A percentile compares a stretch with the other conserved stretches of the same genome.
These are phyloP conservation scores for Eilema depressum DNA, from an alignment of 2,888 invertebrate species.

Conservation along the genomic window DNA sequence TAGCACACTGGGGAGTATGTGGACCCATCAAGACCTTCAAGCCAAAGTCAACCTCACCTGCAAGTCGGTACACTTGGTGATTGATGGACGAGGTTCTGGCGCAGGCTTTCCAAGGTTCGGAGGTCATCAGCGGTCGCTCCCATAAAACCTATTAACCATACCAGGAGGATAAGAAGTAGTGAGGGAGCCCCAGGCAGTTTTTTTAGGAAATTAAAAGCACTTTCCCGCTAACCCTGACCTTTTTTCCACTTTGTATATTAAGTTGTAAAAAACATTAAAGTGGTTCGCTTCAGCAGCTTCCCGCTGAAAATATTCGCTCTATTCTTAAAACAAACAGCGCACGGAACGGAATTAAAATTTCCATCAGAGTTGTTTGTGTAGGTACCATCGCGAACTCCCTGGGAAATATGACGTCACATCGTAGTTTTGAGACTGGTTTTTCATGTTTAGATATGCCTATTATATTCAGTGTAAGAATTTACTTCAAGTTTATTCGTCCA, in stretches of 20 bases:
- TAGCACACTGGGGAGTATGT: too few species aligned
- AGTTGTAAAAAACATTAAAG: slow-evolving; percentile 17
- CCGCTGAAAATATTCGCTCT: slow-evolving; percentile 55
- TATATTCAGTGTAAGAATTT: too few species aligned
- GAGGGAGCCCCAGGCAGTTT: too few species aligned
- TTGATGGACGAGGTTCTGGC: too few species aligned
- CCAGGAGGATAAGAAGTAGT: too few species aligned
- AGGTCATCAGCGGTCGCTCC: too few species aligned
- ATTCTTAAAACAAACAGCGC: slow-evolving; percentile 61
- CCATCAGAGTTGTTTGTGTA: slow-evolving; percentile 65
- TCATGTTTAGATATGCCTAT: not conserved
- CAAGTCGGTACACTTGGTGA: too few species aligned
- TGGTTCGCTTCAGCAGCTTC: slow-evolving; percentile 35
- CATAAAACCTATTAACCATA: too few species aligned
- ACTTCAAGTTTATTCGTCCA: too few species aligned
- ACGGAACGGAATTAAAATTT: slow-evolving; percentile 66
- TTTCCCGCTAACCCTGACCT: not conserved
- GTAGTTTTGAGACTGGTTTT: slow-evolving; percentile 4
- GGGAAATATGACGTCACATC: slow-evolving; percentile 37
- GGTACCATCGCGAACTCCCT: slow-evolving; percentile 36
- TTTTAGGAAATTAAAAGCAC: not conserved
- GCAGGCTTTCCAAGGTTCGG: too few species aligned
- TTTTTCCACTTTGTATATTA: not conserved
- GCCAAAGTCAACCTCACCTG: too few species aligned
- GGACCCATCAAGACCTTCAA: too few species aligned